phyloP scores from a whole-genome alignment of 2,888 invertebrate genomes.

The Teinopalpus imperialis region DNA sequence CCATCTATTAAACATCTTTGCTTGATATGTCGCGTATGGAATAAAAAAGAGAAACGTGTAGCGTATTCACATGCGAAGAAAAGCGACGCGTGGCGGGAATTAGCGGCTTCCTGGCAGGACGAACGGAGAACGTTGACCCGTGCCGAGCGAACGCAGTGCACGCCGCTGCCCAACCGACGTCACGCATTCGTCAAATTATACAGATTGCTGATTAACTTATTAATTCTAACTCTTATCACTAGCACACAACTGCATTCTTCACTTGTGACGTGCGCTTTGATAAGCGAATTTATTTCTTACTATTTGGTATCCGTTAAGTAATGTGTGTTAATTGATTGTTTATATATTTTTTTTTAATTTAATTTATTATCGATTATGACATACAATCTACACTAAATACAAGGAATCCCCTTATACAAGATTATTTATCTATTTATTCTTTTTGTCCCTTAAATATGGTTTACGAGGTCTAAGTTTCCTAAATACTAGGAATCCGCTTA shows the following conservation, averaged over 20 bases:
- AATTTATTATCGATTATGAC: no score
- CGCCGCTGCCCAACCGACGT: conserved; percentile 32
- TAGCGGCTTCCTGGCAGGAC: conserved; percentile 73
- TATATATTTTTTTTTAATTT: no score
- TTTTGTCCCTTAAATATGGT: no score
- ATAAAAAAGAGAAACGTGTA: conserved; percentile 34
- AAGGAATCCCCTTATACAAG: no score
- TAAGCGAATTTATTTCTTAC: not conserved
- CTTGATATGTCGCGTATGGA: conserved; percentile 17
- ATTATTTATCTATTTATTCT: no score
- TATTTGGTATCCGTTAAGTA: not conserved
- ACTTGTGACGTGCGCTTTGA: not conserved
- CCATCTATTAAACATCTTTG: no score
- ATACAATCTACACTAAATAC: no score
- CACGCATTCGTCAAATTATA: conserved; percentile 29
- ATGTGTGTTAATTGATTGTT: no score
- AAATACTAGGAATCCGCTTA: no score
- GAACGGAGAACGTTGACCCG: conserved; percentile 63
- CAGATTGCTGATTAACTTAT: conserved; percentile 14
- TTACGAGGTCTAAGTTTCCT: no score
- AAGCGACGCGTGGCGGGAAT: conserved; percentile 66
- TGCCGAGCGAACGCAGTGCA: conserved; percentile 26
- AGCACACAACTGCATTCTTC: not conserved
- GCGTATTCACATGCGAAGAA: conserved; percentile 41
- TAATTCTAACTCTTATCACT: conserved; percentile 1